Evolutionary conservation across 1,140 invertebrate species (phyloP), one percentile per base, ranked within the genome.

Genomic region (Danaus plexippus): DNA sequence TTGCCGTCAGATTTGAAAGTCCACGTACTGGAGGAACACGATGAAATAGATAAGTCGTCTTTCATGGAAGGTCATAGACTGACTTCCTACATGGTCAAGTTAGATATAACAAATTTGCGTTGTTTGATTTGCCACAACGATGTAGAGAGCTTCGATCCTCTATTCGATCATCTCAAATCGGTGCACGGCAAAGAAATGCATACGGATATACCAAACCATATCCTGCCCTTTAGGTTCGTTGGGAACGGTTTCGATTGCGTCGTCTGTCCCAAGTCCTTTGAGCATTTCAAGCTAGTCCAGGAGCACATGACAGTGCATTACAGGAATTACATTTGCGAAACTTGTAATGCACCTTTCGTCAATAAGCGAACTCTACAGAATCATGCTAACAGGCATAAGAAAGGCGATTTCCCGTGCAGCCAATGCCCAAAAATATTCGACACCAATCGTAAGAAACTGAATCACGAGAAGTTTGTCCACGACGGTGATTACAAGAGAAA

Each of bases 201-300:
- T 51, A 54, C 47, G 1, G 71, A 76, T 10, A 63, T 79, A 1
- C 68, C 71, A 10, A 71, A 71, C 42, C 70, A 73, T 7, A 72
- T 81, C 8, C 41, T 82, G 9, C 72, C 73, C 0, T 77, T 79
- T 42, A 71, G 71, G 54, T 78, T 81, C 44, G 57, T 65, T 3
- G 59, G 50, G 1, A 54, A 66, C 13, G 52, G 43, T 8, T 58
- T 77, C 10, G 56, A 54, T 13, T 81, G 78, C 47, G 67, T 63
- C 8, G 59, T 69, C 2, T 81, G 78, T n/a, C 58, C 53, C 9
- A 69, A 72, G 9, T 56, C 57, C 11, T 77, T 71, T 41, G 65
- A 66, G 10, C 61, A 63, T 2, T 76, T 78, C 47, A 71, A 73
- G 61, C 57, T 63, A 1, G 45, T 78, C 5, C 52, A 62, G 9